Evolutionary conservation across 2,888 invertebrate species (phyloP), one percentile per base, ranked within the genome.

Genomic region (Acutogordius australiensis): DNA sequence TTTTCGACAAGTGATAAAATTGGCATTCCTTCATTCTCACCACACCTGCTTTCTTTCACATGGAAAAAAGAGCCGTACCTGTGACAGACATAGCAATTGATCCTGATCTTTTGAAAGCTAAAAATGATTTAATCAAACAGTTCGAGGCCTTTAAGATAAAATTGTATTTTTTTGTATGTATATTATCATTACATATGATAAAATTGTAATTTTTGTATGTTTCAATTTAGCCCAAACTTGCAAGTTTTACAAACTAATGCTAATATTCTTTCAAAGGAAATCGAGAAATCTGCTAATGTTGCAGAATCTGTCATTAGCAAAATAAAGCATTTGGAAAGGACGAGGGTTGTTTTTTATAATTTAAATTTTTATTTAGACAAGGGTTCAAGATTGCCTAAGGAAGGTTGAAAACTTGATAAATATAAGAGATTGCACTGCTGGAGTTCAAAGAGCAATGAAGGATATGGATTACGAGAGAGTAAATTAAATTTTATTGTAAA

Each of bases 241-340:
- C 51, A 51, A 51, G 23, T 51, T 51, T 21, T 51, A 4, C 51
- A 51, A 51, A n/a, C 51, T 21, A 51, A 51, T 51, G 51, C 51
- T 4, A 13, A 51, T 4, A 23, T 21, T 4, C 23, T 51, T n/a
- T 51, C n/a, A 21, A 51, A 8, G 4, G 26, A 51, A n/a, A 51
- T 51, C 4, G 18, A 51, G 4, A 51, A 8, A n/a, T 51, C 51
- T n/a, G 8, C 18, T 13, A 21, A 4, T 51, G 13, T 51, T 4
- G 51, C 51, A n/a, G 51, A 51, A 23, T 4, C 4, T 4, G 51
- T 51, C 4, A 51, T 23, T n/a, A 23, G 13, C 23, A 51, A 51
- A 23, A 51, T 51, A 21, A 8, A 26, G 4, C 8, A 51, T 4
- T 26, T 51, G 8, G 51, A 51, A 4, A 8, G 23, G 4, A 51